These are phyloP conservation scores for Axis porcinus DNA, from an alignment of 2,113 vertebrate genomes.

Conservation along the genomic window DNA sequence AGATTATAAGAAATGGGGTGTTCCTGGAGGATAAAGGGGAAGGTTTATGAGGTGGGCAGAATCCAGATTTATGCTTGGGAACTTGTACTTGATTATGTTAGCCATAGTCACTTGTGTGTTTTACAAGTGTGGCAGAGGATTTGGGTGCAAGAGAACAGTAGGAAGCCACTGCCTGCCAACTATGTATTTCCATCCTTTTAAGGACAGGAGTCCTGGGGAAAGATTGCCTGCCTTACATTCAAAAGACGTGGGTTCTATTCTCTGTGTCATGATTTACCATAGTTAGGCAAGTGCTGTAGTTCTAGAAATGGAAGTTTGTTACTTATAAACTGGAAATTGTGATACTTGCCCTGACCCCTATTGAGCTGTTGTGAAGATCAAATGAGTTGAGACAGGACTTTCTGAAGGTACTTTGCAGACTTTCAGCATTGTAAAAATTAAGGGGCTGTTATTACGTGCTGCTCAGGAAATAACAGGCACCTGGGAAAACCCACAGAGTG, in stretches of 20 bases:
- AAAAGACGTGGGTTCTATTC: background rate
- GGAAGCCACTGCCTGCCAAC: background rate
- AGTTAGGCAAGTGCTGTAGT: background rate
- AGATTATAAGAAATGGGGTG: background rate
- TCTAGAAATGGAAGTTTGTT: background rate
- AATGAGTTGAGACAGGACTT: background rate
- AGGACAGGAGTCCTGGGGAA: background rate
- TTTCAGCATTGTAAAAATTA: background rate
- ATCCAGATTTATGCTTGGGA: background rate
- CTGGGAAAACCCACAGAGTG: constrained; percentile 45
- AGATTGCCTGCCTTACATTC: background rate
- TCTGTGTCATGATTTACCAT: background rate
- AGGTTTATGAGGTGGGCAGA: background rate
- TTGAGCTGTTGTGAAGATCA: background rate
- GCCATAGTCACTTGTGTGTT: background rate
- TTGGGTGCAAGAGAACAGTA: background rate
- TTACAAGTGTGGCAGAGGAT: background rate
- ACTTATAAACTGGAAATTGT: background rate
- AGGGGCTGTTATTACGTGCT: background rate
- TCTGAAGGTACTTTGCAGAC: background rate
- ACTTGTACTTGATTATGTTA: background rate
- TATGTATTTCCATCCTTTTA: background rate
- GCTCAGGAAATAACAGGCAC: constrained; percentile 52
- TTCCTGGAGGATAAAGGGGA: background rate
- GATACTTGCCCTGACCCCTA: background rate